Base-by-base conservation (phyloP, 2,797 vertebrate species). In the Telmatherina bonti region DNA sequence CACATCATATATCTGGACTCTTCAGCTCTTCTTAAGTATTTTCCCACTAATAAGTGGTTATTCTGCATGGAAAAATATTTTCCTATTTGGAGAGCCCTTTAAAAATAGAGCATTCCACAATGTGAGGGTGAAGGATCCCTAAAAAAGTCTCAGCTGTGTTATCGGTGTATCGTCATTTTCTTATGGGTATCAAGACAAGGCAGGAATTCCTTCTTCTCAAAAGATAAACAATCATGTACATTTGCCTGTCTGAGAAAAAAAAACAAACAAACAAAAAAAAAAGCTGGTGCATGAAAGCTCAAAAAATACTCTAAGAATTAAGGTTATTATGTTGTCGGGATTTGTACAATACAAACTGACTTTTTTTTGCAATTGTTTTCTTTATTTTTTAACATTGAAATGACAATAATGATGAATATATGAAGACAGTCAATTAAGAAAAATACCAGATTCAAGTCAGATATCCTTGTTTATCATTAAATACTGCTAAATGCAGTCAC, bases 71-170 rank as follows among this genome's bases (percentile, higher is more conserved):
- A 62, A 73, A 24, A 56, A 57, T 24, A 47, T 69, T 78, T 80
- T 67, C 6, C 63, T 73, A 80, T 84, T 84, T 85, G 18, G 51
- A 72, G 76, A 73, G 75, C 68, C 47, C 30, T 57, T 64, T 70
- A 49, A 57, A 78, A 82, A 49, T 41, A 55, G 51, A 35, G 4
- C 57, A 18, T 56, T 67, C 71, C 57, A 36, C 10, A 49, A 22
- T 62, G 41, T 29, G 22, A 67, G 51, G 85, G 69, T 83, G 16
- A 43, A 79, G 61, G 56, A 56, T 55, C 62, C 56, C 33, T 70
- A 29, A 63, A 58, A 22, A 2, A 10, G 56, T 82, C 71, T 78
- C 70, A 77, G 70, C 60, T 18, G 36, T 56, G 52, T 49, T 5
- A 67, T 38, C 49, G 13, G 36, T 57, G 68, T n/a, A n/a, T n/a